Conservation (phyloP, 2,888 invertebrate species). For the Salticus scenicus region DNA sequence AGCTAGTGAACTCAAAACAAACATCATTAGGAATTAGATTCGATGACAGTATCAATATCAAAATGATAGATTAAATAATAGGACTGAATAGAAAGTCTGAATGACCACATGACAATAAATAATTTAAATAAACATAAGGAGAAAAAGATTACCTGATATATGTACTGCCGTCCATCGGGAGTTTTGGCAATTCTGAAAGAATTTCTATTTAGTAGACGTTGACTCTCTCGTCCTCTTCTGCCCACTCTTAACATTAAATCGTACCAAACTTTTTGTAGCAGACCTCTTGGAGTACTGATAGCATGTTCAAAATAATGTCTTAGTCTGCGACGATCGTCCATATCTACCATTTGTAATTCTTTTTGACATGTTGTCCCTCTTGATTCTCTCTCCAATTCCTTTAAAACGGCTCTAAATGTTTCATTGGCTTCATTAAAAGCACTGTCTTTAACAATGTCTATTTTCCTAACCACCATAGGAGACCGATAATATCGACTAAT, state of each 20-base stretch:
- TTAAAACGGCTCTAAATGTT: conserved; percentile 67
- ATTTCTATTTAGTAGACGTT: conserved; percentile 57
- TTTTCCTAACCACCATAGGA: conserved; percentile 68
- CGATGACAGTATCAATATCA: too few species aligned
- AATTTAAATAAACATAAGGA: too few species aligned
- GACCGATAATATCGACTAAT: conserved; percentile 71
- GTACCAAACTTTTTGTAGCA: conserved; percentile 71
- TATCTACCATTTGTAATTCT: conserved; percentile 68
- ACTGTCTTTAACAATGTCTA: conserved; percentile 70
- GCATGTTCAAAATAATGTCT: conserved; percentile 70
- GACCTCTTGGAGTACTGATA: conserved; percentile 69
- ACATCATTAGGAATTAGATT: too few species aligned
- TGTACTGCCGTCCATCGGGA: conserved; percentile 65
- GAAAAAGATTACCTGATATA: conserved; percentile 56
- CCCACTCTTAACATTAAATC: conserved; percentile 70
- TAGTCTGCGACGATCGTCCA: conserved; percentile 68
- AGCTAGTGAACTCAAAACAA: too few species aligned
- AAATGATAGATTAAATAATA: too few species aligned
- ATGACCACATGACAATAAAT: too few species aligned
- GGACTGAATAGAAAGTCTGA: too few species aligned
- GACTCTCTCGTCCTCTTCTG: conserved; percentile 64
- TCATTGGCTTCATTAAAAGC: conserved; percentile 70
- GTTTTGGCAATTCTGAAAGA: conserved; percentile 66
- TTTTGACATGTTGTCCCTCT: conserved; percentile 59
- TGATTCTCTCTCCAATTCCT: conserved; percentile 65